A percentile compares a stretch with the other conserved stretches of the same genome.
Conservation (phyloP, 2,113 vertebrate species). For the Pangasianodon hypophthalmus region DNA sequence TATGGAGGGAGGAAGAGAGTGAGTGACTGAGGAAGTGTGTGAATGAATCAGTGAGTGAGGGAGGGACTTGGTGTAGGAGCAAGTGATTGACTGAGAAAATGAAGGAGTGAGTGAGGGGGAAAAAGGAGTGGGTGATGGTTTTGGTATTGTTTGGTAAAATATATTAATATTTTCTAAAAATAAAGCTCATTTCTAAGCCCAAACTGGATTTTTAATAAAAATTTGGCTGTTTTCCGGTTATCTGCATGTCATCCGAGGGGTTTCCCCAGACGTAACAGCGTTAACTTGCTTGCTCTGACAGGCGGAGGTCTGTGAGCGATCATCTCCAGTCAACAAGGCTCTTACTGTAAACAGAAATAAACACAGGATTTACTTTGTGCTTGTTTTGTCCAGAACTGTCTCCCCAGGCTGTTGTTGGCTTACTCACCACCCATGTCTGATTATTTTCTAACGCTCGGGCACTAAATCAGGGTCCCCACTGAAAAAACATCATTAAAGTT, state of each 20-base stretch:
- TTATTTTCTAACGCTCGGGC: constrained; percentile 37
- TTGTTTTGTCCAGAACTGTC: background rate
- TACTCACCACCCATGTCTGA: constrained; percentile 20
- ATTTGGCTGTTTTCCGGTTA: background rate
- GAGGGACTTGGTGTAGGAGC: too few relatives aligned
- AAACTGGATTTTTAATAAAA: background rate
- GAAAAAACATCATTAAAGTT: constrained; percentile 46
- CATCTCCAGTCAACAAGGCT: background rate
- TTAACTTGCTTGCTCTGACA: background rate
- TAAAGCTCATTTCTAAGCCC: too few relatives aligned
- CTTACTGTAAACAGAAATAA: constrained; percentile 29
- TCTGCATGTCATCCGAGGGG: too few relatives aligned
- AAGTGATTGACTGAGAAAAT: too few relatives aligned
- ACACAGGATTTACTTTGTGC: constrained; percentile 14
- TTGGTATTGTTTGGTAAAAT: background rate
- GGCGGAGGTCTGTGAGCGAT: background rate
- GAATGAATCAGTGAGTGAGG: too few relatives aligned
- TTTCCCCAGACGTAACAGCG: background rate
- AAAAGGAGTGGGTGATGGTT: background rate
- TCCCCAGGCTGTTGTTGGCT: constrained; percentile 7
- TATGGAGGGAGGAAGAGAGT: too few relatives aligned
- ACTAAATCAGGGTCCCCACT: constrained; percentile 25
- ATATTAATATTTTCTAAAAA: background rate
- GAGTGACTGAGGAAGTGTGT: too few relatives aligned
- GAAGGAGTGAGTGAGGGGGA: too few relatives aligned